phyloP scores from a whole-genome alignment of 2,888 invertebrate genomes.

The Phoronis australis region DNA sequence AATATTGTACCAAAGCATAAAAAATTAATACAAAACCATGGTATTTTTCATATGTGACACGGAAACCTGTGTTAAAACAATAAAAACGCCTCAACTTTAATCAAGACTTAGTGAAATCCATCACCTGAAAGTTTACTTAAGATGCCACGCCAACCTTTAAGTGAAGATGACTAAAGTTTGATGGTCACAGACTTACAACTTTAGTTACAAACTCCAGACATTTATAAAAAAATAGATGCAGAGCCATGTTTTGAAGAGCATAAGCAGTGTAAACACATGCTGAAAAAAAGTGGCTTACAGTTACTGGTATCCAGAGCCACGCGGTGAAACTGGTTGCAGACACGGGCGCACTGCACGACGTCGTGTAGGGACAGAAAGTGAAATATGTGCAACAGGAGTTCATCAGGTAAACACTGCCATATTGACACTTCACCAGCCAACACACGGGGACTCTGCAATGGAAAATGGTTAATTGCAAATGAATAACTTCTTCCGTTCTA shows the following conservation, averaged over 20 bases:
- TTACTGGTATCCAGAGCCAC: conserved; percentile 42
- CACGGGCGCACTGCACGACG: conserved; percentile 26
- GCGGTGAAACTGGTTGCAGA: conserved; percentile 37
- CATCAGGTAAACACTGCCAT: conserved; percentile 48
- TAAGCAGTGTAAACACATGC: background rate
- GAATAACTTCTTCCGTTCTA: too few species aligned
- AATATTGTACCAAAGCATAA: too few species aligned
- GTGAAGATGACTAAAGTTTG: too few species aligned
- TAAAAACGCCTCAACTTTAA: too few species aligned
- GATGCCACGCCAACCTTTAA: too few species aligned
- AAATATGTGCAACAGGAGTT: conserved; percentile 40
- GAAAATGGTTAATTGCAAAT: background rate
- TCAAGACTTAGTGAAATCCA: too few species aligned
- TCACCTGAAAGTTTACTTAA: too few species aligned
- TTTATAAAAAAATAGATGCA: background rate
- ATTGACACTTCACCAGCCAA: conserved; percentile 34
- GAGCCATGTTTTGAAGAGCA: background rate
- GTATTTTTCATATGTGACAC: too few species aligned
- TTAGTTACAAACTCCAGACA: too few species aligned
- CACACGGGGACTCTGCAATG: conserved; percentile 42
- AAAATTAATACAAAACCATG: too few species aligned
- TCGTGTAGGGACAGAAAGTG: conserved; percentile 33
- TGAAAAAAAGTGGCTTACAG: conserved; percentile 31
- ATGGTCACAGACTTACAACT: too few species aligned
- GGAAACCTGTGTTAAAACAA: too few species aligned